Evolutionary conservation across 2,888 invertebrate genomes (phyloP).

Genomic region (Parnassius apollo): DNA sequence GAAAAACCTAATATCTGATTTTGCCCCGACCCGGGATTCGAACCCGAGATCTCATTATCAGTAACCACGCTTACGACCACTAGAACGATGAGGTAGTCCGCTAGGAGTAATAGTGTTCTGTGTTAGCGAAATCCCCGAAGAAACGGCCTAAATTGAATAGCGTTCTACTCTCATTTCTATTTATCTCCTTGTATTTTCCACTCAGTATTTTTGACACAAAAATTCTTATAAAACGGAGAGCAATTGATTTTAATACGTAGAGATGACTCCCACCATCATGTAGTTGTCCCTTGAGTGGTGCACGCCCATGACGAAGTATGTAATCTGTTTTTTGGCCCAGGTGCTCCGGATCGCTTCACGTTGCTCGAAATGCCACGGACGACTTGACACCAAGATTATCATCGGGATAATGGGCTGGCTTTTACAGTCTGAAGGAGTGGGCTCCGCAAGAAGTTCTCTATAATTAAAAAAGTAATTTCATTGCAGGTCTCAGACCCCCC

Average conservation of each 20-base stretch:
- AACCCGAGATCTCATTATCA: too few species aligned
- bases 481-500: too few species aligned
- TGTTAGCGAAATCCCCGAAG: not conserved
- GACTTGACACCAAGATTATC: slow-evolving; percentile 77
- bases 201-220: too few species aligned
- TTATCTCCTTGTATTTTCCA: too few species aligned
- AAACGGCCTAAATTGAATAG: too few species aligned
- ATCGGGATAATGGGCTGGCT: slow-evolving; percentile 43
- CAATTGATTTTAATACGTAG: too few species aligned
- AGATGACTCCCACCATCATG: slow-evolving; percentile 42
- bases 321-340: slow-evolving; percentile 78
- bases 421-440: slow-evolving; percentile 47
- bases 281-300: slow-evolving; percentile 46
- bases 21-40: too few species aligned
- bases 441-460: slow-evolving; percentile 57
- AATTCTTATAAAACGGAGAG: too few species aligned
- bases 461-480: slow-evolving; percentile 35
- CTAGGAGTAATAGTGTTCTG: not conserved
- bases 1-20: too few species aligned
- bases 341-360: slow-evolving; percentile 80
- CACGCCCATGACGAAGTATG: slow-evolving; percentile 81
- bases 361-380: slow-evolving; percentile 70
- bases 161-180: too few species aligned
- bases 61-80: too few species aligned
- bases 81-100: too few species aligned